Evolutionary conservation across 1,140 invertebrate species (phyloP).

Genomic region (Polyergus mexicanus): DNA sequence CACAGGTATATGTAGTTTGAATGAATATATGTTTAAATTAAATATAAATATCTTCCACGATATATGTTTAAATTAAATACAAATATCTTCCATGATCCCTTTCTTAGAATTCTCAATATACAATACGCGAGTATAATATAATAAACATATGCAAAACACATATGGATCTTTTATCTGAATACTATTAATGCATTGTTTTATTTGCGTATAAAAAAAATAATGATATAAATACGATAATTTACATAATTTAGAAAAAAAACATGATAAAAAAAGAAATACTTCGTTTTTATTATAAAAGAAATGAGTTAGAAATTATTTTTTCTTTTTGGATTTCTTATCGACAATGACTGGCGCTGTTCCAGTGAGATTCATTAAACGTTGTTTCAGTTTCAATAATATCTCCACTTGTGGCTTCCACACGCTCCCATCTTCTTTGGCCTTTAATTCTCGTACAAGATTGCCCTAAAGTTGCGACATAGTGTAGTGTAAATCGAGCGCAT

Average conservation of each 20-base stretch:
- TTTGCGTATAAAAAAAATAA: not conserved
- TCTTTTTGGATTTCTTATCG: conserved; percentile 84
- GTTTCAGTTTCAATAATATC: conserved; percentile 91
- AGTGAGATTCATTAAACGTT: conserved; percentile 87
- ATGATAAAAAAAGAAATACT: conserved; percentile 3
- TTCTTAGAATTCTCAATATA: not conserved
- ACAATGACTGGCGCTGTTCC: conserved; percentile 65
- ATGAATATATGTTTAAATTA: conserved; percentile 36
- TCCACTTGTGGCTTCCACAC: conserved; percentile 93
- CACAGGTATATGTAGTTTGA: not conserved
- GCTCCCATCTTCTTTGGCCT: conserved; percentile 90
- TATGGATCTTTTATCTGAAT: conserved; percentile 41
- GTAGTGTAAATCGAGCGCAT: not conserved
- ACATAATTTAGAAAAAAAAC: not conserved
- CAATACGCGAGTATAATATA: conserved; percentile 27
- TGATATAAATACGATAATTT: not conserved
- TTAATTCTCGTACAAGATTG: conserved; percentile 91
- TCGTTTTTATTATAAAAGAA: conserved; percentile 9
- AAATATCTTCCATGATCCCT: not conserved
- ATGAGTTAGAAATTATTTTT: conserved; percentile 76
- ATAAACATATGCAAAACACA: conserved; percentile 36
- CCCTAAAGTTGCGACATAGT: conserved; percentile 87
- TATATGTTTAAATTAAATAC: conserved; percentile 35
- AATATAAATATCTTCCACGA: conserved; percentile 30
- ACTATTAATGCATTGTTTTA: conserved; percentile 22